These are phyloP conservation scores for Bucco capensis DNA, from an alignment of 2,113 vertebrate genomes.

Conservation along the genomic window DNA sequence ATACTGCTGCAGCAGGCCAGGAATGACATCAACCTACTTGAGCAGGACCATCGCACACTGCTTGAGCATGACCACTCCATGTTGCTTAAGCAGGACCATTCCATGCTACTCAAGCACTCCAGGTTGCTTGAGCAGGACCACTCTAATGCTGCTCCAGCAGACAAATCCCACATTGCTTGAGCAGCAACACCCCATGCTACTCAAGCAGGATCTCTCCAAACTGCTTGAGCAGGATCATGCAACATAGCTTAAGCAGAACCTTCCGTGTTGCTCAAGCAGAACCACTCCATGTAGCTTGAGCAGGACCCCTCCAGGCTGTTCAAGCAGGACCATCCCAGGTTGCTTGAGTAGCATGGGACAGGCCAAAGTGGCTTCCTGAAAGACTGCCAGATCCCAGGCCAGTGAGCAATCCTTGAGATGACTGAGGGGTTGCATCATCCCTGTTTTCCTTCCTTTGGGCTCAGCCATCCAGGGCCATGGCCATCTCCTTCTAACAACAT, in stretches of 20 bases:
- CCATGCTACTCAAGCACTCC: background rate
- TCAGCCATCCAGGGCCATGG: background rate
- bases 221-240: background rate
- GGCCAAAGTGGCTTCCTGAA: background rate
- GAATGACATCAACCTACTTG: too few relatives aligned
- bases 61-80: background rate
- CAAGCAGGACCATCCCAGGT: background rate
- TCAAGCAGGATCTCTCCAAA: background rate
- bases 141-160: background rate
- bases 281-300: background rate
- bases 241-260: background rate
- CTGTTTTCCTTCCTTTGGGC: background rate
- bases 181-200: background rate
- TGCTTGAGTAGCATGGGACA: background rate
- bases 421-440: background rate
- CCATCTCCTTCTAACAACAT: background rate
- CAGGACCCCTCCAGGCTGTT: background rate
- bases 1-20: too few relatives aligned
- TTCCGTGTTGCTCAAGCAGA: background rate
- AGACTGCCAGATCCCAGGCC: background rate
- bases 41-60: background rate
- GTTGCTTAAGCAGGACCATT: background rate
- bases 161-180: background rate
- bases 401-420: background rate
- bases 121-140: background rate